Evolutionary conservation across 2,888 invertebrate species (phyloP).

Genomic region (Heterodera filipjevi): DNA sequence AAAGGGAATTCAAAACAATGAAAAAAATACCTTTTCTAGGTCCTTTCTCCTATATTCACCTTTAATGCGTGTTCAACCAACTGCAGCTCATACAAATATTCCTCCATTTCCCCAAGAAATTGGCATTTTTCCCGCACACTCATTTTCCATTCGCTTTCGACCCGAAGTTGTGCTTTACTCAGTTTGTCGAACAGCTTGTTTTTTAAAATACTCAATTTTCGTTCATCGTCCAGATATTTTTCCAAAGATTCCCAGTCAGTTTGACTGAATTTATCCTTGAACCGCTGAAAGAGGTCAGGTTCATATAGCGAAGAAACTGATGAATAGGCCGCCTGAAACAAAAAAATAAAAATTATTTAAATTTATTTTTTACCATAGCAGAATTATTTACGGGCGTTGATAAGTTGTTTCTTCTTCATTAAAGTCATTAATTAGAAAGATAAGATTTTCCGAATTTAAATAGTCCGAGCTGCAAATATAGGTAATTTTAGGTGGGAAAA

Average conservation of each 20-base stretch:
- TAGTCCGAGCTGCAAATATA: no score
- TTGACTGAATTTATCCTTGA: constrained; percentile 10
- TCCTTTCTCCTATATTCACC: background rate
- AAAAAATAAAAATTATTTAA: background rate
- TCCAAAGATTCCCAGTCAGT: constrained; percentile 15
- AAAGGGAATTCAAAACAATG: no score
- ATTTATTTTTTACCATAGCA: background rate
- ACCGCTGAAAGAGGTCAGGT: background rate
- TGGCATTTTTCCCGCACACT: constrained; percentile 12
- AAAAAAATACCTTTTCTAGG: background rate
- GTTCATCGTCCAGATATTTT: constrained; percentile 4
- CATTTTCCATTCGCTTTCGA: background rate
- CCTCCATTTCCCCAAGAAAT: constrained; percentile 9
- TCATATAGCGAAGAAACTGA: background rate
- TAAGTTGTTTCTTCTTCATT: no score
- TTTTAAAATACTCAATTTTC: constrained; percentile 6
- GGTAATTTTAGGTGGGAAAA: no score
- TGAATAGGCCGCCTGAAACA: background rate
- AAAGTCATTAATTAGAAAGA: no score
- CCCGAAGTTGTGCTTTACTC: background rate
- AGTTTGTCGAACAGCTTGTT: background rate
- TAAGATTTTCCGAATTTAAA: no score
- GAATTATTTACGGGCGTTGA: no score
- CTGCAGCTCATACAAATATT: constrained; percentile 19
- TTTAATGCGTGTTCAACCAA: constrained; percentile 25